Evolutionary conservation across 2,888 invertebrate genomes (phyloP).

Genomic region (Gandaritis pyraliata): DNA sequence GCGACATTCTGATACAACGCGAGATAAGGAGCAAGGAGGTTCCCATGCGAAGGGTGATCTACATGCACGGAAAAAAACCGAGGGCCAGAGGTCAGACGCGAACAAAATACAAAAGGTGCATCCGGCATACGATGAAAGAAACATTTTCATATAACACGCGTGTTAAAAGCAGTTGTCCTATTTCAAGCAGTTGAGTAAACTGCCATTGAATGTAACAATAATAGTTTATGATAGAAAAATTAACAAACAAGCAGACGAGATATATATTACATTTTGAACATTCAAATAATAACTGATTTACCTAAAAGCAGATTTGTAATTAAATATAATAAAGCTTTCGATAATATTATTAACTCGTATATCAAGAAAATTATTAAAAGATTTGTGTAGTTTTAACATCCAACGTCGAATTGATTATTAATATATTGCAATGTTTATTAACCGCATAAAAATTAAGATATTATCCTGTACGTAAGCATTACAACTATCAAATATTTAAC

Average conservation of each 20-base stretch:
- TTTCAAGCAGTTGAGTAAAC: too few species aligned
- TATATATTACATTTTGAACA: too few species aligned
- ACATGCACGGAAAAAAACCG: slow-evolving; percentile 52
- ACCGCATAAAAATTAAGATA: slow-evolving; percentile 53
- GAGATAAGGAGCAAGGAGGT: slow-evolving; percentile 74
- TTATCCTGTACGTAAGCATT: slow-evolving; percentile 45
- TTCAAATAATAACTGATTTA: too few species aligned
- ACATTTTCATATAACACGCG: slow-evolving; percentile 31
- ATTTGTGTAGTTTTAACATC: slow-evolving; percentile 49
- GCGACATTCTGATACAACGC: slow-evolving; percentile 81
- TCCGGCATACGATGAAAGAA: slow-evolving; percentile 41
- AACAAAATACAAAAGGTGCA: slow-evolving; percentile 60
- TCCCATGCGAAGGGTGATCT: slow-evolving; percentile 75
- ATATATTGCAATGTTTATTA: slow-evolving; percentile 55
- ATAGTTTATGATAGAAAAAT: too few species aligned
- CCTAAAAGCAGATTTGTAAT: neutral
- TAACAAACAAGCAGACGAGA: too few species aligned
- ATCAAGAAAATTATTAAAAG: slow-evolving; percentile 47
- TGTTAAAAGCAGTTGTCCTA: too few species aligned
- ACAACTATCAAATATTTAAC: slow-evolving; percentile 51
- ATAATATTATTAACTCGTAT: neutral
- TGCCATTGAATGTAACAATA: too few species aligned
- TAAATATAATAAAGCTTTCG: neutral
- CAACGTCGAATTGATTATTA: slow-evolving; percentile 47
- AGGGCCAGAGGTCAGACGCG: slow-evolving; percentile 72